Percentiles rank a stretch among this genome's conserved stretches.
Evolutionary conservation across 2,113 vertebrate genomes (phyloP).

Genomic region (Rhynchomys soricoides): DNA sequence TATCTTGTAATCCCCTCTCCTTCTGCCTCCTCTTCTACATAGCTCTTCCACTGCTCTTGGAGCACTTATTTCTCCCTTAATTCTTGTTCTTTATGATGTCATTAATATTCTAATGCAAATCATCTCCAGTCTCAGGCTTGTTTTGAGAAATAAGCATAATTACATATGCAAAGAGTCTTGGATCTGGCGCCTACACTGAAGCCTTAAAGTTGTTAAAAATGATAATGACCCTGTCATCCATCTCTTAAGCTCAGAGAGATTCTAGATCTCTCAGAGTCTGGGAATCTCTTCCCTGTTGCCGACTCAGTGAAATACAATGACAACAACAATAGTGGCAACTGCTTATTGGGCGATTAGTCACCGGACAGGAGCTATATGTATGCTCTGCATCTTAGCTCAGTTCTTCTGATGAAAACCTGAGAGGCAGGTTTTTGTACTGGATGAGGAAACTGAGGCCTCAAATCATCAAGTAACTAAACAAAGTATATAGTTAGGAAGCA

Average conservation of each 20-base stretch:
- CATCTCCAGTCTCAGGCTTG: not conserved
- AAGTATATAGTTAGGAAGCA: not conserved
- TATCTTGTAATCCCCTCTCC: not conserved
- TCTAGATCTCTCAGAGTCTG: not conserved
- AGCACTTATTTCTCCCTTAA: not conserved
- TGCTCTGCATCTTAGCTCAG: not conserved
- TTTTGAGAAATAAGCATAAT: not conserved
- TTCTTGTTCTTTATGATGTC: not conserved
- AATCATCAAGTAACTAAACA: not conserved
- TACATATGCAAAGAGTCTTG: not conserved
- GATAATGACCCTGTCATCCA: not conserved
- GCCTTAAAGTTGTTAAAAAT: not conserved
- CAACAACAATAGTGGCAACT: not conserved
- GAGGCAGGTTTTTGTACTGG: not conserved
- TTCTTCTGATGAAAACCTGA: not conserved
- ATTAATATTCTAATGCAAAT: not conserved
- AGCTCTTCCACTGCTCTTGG: not conserved
- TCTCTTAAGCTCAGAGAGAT: conserved; percentile 11
- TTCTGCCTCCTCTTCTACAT: not conserved
- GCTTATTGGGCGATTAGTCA: not conserved
- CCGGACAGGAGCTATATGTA: not conserved
- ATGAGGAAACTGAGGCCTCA: not conserved
- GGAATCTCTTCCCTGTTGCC: not conserved
- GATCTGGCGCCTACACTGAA: not conserved
- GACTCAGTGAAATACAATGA: conserved; percentile 19